These are phyloP conservation scores for Caenorhabditis inopinata DNA, from an alignment of 1,140 invertebrate species.

Conservation along the genomic window DNA sequence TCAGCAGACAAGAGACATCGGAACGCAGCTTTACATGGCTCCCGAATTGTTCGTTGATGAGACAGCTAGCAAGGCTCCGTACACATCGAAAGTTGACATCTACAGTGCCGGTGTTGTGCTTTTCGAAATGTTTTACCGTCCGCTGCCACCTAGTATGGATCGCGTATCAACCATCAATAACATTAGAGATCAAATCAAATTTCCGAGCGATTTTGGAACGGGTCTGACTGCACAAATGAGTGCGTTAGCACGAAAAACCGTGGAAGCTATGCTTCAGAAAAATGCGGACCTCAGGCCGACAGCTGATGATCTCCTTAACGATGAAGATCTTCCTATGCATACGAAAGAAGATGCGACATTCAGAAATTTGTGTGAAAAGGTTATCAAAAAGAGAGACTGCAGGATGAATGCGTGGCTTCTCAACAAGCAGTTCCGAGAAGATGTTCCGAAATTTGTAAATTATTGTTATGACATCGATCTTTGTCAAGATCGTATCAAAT, in stretches of 20 bases:
- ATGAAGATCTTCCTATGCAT: constrained; percentile 45
- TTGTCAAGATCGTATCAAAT: not conserved
- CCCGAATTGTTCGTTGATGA: constrained; percentile 78
- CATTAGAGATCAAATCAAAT: constrained; percentile 74
- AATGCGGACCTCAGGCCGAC: constrained; percentile 42
- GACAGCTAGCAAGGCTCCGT: constrained; percentile 74
- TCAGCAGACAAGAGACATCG: constrained; percentile 75
- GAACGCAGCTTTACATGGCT: constrained; percentile 88
- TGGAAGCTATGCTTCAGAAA: constrained; percentile 41
- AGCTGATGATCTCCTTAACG: constrained; percentile 41
- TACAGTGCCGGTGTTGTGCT: constrained; percentile 72
- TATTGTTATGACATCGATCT: constrained; percentile 47
- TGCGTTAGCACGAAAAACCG: not conserved
- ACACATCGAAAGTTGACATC: constrained; percentile 81
- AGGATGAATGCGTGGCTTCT: constrained; percentile 43
- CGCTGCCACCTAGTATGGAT: constrained; percentile 84
- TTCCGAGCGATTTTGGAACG: constrained; percentile 69
- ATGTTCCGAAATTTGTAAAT: not conserved
- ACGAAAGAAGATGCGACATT: constrained; percentile 22
- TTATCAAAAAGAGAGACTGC: constrained; percentile 41
- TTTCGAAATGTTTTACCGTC: constrained; percentile 80
- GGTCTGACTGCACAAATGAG: not conserved
- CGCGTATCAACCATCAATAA: constrained; percentile 76
- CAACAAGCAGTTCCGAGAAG: constrained; percentile 36
- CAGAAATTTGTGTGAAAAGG: not conserved